phyloP scores from a whole-genome alignment of 2,113 vertebrate genomes.

The Bos taurus region ARS-UCD2.0 NC_037347.1:51897001-51897500 shows the following conservation, averaged over 20 bases:
- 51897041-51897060: neutral
- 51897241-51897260: neutral
- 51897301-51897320: neutral
- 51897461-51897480: neutral
- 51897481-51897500: neutral
- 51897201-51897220: neutral
- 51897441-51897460: neutral
- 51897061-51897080: neutral
- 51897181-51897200: neutral
- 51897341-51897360: neutral
- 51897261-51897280: neutral
- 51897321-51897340: neutral
- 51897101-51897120: neutral
- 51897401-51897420: neutral
- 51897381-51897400: fast-evolving
- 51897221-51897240: neutral
- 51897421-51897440: neutral
- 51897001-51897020: neutral
- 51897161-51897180: neutral
- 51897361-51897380: neutral
- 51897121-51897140: neutral
- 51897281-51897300: neutral
- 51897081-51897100: neutral
- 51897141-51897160: neutral
- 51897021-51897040: neutral